A percentile compares a stretch with the other conserved stretches of the same genome.
phyloP scores from a whole-genome alignment of 2,888 invertebrate genomes.

The Eupithecia subumbrata region DNA sequence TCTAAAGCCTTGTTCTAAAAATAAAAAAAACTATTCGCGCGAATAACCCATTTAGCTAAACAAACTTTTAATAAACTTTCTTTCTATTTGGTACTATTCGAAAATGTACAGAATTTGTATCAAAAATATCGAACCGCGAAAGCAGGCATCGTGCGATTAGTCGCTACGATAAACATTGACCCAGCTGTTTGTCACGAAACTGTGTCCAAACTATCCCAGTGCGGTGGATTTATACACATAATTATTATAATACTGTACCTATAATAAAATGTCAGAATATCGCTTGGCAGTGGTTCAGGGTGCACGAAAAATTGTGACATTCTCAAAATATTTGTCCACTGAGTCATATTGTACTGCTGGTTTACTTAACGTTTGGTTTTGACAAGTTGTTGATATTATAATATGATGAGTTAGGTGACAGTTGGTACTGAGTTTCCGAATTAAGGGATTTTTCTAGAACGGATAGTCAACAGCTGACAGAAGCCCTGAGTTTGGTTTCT shows the following conservation, averaged over 20 bases:
- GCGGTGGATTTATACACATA: conserved; percentile 45
- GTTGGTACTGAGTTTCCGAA: neutral
- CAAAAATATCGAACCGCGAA: too few relatives aligned
- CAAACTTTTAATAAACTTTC: too few relatives aligned
- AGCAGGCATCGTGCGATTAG: too few relatives aligned
- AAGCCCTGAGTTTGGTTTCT: neutral
- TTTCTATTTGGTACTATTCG: too few relatives aligned
- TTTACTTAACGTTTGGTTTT: conserved; percentile 7
- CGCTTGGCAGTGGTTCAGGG: conserved; percentile 56
- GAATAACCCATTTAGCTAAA: too few relatives aligned
- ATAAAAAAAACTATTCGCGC: too few relatives aligned
- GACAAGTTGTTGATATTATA: conserved; percentile 16
- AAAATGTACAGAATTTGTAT: too few relatives aligned
- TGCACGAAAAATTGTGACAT: conserved; percentile 52
- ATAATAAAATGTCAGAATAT: conserved; percentile 52
- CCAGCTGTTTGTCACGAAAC: conserved; percentile 23
- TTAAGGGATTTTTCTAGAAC: neutral
- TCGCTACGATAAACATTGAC: neutral
- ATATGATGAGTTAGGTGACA: neutral
- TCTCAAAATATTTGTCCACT: conserved; percentile 45
- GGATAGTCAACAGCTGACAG: neutral
- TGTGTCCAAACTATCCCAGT: conserved; percentile 37
- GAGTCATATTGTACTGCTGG: conserved; percentile 45
- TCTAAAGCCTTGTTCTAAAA: too few relatives aligned
- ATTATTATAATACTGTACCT: conserved; percentile 53